Percentiles rank a stretch among this genome's conserved stretches.
Conservation (phyloP, 1,140 invertebrate genomes). For the Pantala flavescens region DNA sequence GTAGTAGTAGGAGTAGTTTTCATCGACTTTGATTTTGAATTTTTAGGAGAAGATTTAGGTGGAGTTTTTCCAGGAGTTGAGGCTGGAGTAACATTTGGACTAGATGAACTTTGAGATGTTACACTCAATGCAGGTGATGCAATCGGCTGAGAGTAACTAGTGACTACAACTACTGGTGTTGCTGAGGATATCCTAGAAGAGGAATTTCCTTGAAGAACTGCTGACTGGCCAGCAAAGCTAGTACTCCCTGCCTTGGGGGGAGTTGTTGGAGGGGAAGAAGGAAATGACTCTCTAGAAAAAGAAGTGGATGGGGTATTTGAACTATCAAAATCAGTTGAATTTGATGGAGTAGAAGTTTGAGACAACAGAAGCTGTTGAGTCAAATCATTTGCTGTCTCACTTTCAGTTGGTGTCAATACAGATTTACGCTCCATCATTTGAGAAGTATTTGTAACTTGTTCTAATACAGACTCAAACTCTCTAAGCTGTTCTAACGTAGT, state of each 20-base stretch:
- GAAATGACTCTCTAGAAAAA: slow-evolving; percentile 11
- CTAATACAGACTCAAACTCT: slow-evolving; percentile 71
- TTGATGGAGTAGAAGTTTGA: slow-evolving; percentile 17
- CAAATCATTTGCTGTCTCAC: slow-evolving; percentile 19
- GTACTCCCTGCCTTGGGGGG: slow-evolving; percentile 20
- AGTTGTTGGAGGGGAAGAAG: slow-evolving; percentile 18
- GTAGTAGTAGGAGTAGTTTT: slow-evolving; percentile 40
- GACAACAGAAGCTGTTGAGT: slow-evolving; percentile 16
- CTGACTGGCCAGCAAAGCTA: slow-evolving; percentile 23
- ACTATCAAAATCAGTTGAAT: slow-evolving; percentile 8
- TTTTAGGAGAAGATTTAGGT: slow-evolving; percentile 43
- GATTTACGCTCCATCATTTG: slow-evolving; percentile 58
- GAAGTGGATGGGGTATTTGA: slow-evolving; percentile 9
- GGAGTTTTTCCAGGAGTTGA: slow-evolving; percentile 38
- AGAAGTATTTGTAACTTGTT: slow-evolving; percentile 42
- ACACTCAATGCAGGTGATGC: slow-evolving; percentile 47
- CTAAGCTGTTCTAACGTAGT: slow-evolving; percentile 62
- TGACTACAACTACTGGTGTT: slow-evolving; percentile 47
- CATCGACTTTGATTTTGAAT: slow-evolving; percentile 41
- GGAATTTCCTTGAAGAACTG: background rate
- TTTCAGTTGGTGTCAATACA: slow-evolving; percentile 34
- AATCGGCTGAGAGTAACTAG: slow-evolving; percentile 47
- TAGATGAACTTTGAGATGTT: slow-evolving; percentile 49
- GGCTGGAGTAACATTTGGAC: slow-evolving; percentile 46
- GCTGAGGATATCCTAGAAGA: slow-evolving; percentile 30